Conservation (phyloP, 2,888 invertebrate species). For the Tetragonisca angustula region DNA sequence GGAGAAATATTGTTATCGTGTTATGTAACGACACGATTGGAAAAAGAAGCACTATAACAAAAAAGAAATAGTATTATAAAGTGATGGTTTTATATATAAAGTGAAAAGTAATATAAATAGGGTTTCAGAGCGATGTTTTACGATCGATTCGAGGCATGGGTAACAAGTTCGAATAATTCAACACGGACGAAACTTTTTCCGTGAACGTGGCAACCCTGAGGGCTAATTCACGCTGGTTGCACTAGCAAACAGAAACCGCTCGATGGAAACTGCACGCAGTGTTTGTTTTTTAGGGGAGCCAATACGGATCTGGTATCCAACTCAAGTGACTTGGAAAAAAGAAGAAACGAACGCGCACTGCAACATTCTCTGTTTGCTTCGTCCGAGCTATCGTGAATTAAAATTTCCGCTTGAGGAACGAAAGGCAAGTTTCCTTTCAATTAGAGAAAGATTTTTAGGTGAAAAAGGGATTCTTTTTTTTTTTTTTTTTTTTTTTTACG, state of each 20-base stretch:
- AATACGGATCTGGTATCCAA: background rate
- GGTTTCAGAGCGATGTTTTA: background rate
- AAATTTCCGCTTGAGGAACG: background rate
- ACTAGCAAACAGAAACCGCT: background rate
- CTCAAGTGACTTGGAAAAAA: background rate
- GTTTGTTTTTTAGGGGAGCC: background rate
- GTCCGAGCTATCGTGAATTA: background rate
- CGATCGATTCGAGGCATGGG: background rate
- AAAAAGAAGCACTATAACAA: too few relatives aligned
- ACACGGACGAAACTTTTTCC: slow-evolving; percentile 33
- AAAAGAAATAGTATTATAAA: too few relatives aligned
- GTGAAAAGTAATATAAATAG: too few relatives aligned
- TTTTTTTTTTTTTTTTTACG: too few relatives aligned
- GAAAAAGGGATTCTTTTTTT: too few relatives aligned
- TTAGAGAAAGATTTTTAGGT: background rate
- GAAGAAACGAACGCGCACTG: too few relatives aligned
- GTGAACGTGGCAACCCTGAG: slow-evolving; percentile 2
- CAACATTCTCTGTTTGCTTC: background rate
- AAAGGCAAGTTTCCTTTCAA: background rate
- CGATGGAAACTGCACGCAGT: too few relatives aligned
- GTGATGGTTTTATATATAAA: too few relatives aligned
- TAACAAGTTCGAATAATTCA: background rate
- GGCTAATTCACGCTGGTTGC: slow-evolving; percentile 16
- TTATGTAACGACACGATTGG: too few relatives aligned
- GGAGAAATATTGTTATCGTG: too few relatives aligned